phyloP scores from a whole-genome alignment of 2,888 invertebrate genomes.

The Drosophila sordidula region DNA sequence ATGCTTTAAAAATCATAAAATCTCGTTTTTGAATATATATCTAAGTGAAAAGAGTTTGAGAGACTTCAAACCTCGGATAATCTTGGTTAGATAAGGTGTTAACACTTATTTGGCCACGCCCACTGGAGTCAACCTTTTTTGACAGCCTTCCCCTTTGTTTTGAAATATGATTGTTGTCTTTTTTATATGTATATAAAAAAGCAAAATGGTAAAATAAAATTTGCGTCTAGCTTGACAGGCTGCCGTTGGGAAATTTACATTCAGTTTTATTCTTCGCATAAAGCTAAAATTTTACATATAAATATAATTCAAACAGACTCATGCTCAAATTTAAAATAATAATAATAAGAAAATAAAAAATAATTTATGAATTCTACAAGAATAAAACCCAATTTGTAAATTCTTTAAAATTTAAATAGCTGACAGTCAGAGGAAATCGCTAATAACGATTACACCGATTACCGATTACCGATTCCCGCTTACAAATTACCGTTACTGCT shows the following conservation, averaged over 20 bases:
- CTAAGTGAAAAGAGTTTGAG: too few species aligned
- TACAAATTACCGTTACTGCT: constrained; percentile 30
- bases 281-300: too few species aligned
- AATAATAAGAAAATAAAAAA: background rate
- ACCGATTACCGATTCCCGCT: constrained; percentile 12
- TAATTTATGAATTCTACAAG: background rate
- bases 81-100: too few species aligned
- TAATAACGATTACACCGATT: background rate
- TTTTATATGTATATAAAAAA: background rate
- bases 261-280: background rate
- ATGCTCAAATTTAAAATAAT: background rate
- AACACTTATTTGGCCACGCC: too few species aligned
- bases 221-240: background rate
- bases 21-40: too few species aligned
- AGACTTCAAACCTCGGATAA: too few species aligned
- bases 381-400: too few species aligned
- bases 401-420: too few species aligned
- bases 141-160: too few species aligned
- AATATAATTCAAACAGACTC: background rate
- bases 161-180: background rate
- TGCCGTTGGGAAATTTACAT: background rate
- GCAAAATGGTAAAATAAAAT: background rate
- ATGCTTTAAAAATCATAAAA: too few species aligned
- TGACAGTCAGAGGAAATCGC: too few species aligned
- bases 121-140: too few species aligned